A percentile compares a stretch with the other conserved stretches of the same genome.
These are phyloP conservation scores for Aphis craccivora DNA, from an alignment of 1,140 invertebrate species.

Conservation along the genomic window DNA sequence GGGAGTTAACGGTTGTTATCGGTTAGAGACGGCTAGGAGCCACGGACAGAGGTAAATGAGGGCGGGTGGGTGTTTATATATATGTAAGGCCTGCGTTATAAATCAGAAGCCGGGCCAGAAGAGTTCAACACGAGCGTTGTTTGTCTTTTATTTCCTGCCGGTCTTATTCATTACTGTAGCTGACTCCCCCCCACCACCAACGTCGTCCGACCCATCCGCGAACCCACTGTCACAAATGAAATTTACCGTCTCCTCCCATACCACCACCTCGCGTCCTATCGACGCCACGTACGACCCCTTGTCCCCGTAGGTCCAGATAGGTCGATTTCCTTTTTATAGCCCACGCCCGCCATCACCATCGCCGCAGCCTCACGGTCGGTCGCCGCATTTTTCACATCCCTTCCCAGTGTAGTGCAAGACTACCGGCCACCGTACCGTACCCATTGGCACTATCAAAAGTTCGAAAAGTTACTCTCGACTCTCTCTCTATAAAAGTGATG, in stretches of 20 bases:
- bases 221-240: slow-evolving; percentile 26
- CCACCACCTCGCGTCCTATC: not conserved
- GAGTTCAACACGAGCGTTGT: slow-evolving; percentile 8
- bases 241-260: not conserved
- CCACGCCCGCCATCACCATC: not conserved
- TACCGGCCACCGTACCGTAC: not conserved
- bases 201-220: not conserved
- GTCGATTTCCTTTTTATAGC: slow-evolving; percentile 26
- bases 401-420: not conserved
- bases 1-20: not conserved
- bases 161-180: slow-evolving; percentile 18
- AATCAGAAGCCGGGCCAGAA: slow-evolving; percentile 33
- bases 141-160: slow-evolving; percentile 31
- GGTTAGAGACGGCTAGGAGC: not conserved
- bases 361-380: not conserved
- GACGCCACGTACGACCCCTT: not conserved
- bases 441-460: not conserved
- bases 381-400: not conserved
- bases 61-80: not conserved
- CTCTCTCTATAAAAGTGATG: not conserved
- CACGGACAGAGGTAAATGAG: not conserved
- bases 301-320: not conserved
- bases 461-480: slow-evolving; percentile 9
- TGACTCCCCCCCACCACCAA: not conserved
- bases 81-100: not conserved